Base-by-base conservation (phyloP, 2,888 invertebrate genomes). In the Oscheius sp. region DNA sequence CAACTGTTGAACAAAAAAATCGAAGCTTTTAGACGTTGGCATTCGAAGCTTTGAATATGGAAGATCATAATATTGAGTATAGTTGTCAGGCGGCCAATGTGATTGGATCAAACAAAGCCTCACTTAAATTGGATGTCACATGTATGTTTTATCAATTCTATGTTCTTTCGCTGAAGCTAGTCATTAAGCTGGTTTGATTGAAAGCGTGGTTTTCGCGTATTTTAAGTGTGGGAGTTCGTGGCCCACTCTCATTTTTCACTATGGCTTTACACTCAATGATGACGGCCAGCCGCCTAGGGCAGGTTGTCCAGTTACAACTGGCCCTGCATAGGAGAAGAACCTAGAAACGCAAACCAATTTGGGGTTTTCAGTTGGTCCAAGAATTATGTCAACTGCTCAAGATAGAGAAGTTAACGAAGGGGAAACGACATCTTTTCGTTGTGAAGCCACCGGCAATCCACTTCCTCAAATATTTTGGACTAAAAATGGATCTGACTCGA, bases 381-480 rank as follows among this genome's bases (percentile, higher is more conserved):
- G 80, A 6, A 82, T 84, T 27, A 79, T 82, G 74, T 80, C 82
- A 6, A 79, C 80, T 4, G 58, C 74, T 27, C 83, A 83, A 69
- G 81, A 78, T 20, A 76, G 76, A 63, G 83, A 81, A 69, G 84
- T 81, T 12, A 79, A 80, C 42, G 76, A 78, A 29, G 84, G 83
- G 0, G 84, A 83, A 25, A 61, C 76, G 17, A 79, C 76, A 12
- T 73, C 80, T 45, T 82, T 84, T 69, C 75, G 78, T 15, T 83
- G 84, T 65, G 82, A 82, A 27, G 79, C 83, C 12, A 57, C 73
- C 4, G 81, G 83, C n/a, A 84, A 84, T 65, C 84, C 84, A 5
- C 53, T 69, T 1, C 83, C 84, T n/a, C 63, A 67, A 0, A 78
- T 84, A 17, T 75, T 68, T 27, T 84, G 84, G 84, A 78, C 74